A percentile compares a stretch with the other conserved stretches of the same genome.
These are phyloP conservation scores for Riparia riparia DNA, from an alignment of 2,113 vertebrate species.

Conservation along the genomic window DNA sequence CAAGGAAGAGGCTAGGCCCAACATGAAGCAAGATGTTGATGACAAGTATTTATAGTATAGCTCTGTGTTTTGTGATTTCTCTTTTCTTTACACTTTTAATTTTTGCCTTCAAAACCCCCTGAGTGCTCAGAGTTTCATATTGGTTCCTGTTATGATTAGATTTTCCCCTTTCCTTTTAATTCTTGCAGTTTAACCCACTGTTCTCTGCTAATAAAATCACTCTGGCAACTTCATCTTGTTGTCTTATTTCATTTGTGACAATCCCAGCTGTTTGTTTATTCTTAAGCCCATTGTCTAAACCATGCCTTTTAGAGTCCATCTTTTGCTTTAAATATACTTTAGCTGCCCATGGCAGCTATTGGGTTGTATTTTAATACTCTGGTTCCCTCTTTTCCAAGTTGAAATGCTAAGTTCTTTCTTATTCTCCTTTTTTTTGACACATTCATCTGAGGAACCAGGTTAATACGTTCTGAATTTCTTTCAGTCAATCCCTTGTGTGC, in stretches of 20 bases:
- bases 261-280: background rate
- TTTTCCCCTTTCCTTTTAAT: background rate
- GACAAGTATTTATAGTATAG: background rate
- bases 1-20: background rate
- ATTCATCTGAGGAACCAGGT: background rate
- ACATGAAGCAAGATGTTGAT: background rate
- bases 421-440: background rate
- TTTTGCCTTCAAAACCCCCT: background rate
- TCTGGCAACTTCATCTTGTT: background rate
- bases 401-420: background rate
- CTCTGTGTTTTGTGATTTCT: background rate
- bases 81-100: background rate
- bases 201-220: background rate
- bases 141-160: background rate
- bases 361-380: background rate
- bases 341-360: background rate
- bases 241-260: background rate
- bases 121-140: background rate
- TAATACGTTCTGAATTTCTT: background rate
- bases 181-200: background rate
- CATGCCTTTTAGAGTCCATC: background rate
- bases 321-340: background rate
- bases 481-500: background rate
- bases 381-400: background rate
- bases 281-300: background rate